Base-by-base conservation (phyloP, 92 coral and sea anemone genomes). In the Actinernus sp. region DNA sequence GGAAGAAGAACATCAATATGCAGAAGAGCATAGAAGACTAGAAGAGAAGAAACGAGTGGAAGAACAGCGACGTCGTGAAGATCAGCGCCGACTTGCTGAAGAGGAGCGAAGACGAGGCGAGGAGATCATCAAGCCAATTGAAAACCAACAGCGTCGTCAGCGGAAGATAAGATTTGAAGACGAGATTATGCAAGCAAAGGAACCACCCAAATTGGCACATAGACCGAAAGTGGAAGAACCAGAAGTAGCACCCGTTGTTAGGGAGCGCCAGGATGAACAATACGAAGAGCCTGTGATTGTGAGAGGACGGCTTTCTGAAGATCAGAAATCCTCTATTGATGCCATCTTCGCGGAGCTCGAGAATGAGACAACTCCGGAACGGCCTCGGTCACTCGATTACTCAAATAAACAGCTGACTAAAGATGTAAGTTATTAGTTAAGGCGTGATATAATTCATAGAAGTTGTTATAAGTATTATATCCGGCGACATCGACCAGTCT, bases 61-160 rank as follows among this genome's bases (percentile, higher is more conserved):
- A 72, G 92, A 83, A 70, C 61, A 69, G 53, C 73, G 89, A 29
- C 87, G 93, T 6, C 58, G 41, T 20, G 86, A 78, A 11, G 96
- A 92, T 32, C 88, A 92, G 40, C 63, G 88, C 41, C 51, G 89
- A 22, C 68, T 70, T 16, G 76, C 81, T 57, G 89, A 88, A 45
- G 91, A 64, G 26, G 88, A 88, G 31, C 72, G 90, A 38, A 63
- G 44, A 39, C 94, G 86, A 33, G 86, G 87, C 24, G 84, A 88
- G 22, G 74, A 66, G 9, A 13, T 49, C 23, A 43, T 34, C 40
- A 10, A 25, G 26, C 71, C 49, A 14, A 11, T 47, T 27, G 70
- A 73, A 14, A 62, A 61, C 24, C 64, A 26, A 22, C 83, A 50
- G 29, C 87, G 68, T 4, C 54, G 77, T 6, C 45, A 61, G 50